phyloP scores from a whole-genome alignment of 2,797 vertebrate genomes.

The Galaxias olidus region DNA sequence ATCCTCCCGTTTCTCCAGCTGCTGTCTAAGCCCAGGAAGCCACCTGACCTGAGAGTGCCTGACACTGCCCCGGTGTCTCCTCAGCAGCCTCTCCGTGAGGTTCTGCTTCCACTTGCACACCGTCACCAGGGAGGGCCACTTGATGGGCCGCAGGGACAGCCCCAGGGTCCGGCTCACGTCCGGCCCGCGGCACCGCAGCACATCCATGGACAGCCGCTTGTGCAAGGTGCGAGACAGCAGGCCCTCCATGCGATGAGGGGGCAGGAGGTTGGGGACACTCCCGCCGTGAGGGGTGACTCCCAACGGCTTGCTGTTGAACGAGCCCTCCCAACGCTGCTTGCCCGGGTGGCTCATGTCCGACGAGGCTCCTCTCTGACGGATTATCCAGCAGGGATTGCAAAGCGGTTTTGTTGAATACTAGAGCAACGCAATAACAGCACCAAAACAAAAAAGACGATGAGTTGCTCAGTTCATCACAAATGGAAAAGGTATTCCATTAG shows the following conservation, averaged over 20 bases:
- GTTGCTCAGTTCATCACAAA: not conserved
- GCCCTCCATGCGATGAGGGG: slow-evolving; percentile 25
- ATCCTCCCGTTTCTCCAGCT: not conserved
- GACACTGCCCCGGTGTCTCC: slow-evolving; percentile 53
- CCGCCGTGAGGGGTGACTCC: slow-evolving; percentile 62
- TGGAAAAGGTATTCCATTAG: not conserved
- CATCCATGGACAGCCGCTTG: slow-evolving; percentile 68
- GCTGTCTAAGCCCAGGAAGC: slow-evolving; percentile 31
- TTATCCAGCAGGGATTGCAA: not conserved
- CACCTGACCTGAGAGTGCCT: slow-evolving; percentile 68
- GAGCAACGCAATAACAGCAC: too few species aligned
- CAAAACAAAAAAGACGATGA: not conserved
- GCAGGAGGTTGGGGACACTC: slow-evolving; percentile 65
- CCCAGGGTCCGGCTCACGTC: slow-evolving; percentile 53
- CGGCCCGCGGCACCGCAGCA: slow-evolving; percentile 54
- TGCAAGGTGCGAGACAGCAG: slow-evolving; percentile 38
- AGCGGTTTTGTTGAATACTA: too few species aligned
- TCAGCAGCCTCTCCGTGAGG: slow-evolving; percentile 69
- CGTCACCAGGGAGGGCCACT: slow-evolving; percentile 69
- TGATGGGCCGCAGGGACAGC: slow-evolving; percentile 53
- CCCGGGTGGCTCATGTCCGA: slow-evolving; percentile 62
- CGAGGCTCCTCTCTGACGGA: not conserved
- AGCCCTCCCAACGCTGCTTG: slow-evolving; percentile 35
- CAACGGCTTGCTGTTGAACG: slow-evolving; percentile 51
- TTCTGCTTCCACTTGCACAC: slow-evolving; percentile 73